Conservation (phyloP, 2,797 vertebrate species). For the Esox lucius region DNA sequence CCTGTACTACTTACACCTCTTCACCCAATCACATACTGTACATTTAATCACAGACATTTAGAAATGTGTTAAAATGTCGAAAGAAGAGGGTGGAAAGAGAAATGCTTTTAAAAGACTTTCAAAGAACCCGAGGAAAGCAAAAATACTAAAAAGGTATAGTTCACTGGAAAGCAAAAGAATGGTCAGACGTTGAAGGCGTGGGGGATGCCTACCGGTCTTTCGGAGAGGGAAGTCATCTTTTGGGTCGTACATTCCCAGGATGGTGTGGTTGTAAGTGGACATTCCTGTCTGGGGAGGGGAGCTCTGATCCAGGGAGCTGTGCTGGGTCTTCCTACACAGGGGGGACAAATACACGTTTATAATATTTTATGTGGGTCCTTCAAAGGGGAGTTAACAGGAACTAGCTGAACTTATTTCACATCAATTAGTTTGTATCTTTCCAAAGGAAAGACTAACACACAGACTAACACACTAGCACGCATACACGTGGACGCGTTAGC, state of each 20-base stretch:
- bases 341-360: background rate
- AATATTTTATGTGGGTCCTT: background rate
- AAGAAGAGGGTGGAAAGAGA: background rate
- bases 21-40: background rate
- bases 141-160: background rate
- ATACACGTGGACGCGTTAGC: background rate
- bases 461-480: background rate
- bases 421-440: too few relatives aligned
- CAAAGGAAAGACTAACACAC: too few relatives aligned
- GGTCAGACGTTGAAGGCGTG: background rate
- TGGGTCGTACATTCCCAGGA: slow-evolving; percentile 93
- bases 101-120: background rate
- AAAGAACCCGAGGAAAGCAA: background rate
- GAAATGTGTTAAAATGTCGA: background rate
- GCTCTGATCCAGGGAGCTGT: slow-evolving; percentile 97
- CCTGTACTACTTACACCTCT: background rate
- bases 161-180: background rate
- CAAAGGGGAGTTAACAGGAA: background rate
- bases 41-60: background rate
- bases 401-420: background rate
- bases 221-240: slow-evolving; percentile 97
- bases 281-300: slow-evolving; percentile 92
- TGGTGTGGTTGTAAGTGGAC: slow-evolving; percentile 89
- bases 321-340: slow-evolving; percentile 90
- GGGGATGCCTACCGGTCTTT: slow-evolving; percentile 85